Conservation (phyloP, 2,113 vertebrate species). For the Otolemur garnettii region DNA sequence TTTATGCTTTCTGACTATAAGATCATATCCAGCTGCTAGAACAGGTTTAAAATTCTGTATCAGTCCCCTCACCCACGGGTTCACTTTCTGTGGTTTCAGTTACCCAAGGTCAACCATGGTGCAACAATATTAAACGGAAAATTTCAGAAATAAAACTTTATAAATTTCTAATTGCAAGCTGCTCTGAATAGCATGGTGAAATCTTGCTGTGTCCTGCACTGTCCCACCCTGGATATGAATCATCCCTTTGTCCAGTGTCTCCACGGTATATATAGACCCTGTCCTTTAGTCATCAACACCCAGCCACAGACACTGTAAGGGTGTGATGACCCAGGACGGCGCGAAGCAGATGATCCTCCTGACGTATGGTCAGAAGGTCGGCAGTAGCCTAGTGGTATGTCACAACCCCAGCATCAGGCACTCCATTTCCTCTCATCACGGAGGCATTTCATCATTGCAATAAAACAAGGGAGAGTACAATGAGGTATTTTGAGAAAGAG, state of each 20-base stretch:
- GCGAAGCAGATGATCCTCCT: background rate
- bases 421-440: background rate
- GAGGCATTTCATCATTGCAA: background rate
- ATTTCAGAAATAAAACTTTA: background rate
- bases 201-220: background rate
- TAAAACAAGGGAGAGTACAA: background rate
- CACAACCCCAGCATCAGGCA: background rate
- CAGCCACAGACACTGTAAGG: background rate
- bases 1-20: background rate
- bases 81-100: background rate
- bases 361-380: background rate
- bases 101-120: background rate
- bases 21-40: slow-evolving; percentile 25
- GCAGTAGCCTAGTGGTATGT: background rate
- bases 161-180: background rate
- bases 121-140: background rate
- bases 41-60: background rate
- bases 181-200: background rate
- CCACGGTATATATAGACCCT: background rate
- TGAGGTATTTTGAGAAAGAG: background rate
- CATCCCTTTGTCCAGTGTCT: background rate
- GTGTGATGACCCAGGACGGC: background rate
- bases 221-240: background rate
- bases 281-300: background rate
- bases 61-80: background rate